Evolutionary conservation across 2,113 vertebrate genomes (phyloP), one percentile per base, ranked within the genome.

Genomic region (Planiliza haematocheilus): DNA sequence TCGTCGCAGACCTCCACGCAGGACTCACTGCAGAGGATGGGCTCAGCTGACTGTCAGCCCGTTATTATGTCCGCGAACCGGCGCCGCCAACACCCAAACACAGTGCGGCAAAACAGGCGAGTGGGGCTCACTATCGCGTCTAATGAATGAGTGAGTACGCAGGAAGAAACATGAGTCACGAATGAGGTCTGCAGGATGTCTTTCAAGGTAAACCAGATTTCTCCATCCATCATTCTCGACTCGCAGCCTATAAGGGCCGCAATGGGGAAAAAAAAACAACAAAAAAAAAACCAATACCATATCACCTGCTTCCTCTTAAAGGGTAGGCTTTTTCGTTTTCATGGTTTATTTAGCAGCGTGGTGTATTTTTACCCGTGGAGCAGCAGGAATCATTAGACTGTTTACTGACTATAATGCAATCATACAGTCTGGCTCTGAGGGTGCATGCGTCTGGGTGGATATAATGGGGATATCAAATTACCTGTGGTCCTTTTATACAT

Each of bases 151-250:
- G 61, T 74, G 70, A 71, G 69, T 66, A 8, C 70, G 52, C 62
- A 12, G 71, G 55, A 52, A 72, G 42, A 70, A 71, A 34, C 65
- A 92, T 94, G 91, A 93, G 80, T 91, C 89, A 87, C 85, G 72
- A 59, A 11, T 93, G 86, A 93, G 59, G 76, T 75, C 79, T 77
- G 76, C 88, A 80, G 69, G 61, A 94, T 94, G 94, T 94, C 93
- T 81, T 93, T 94, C 63, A 94, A 94, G 94, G 94, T 94, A 93
- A 93, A 72, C 12, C 43, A 16, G 46, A 41, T 20, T 60, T 77
- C 57, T 81, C 12, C 72, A 16, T 72, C 49, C 79, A 10, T 74
- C 70, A 17, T 38, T 50, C 56, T 38, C 10, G 14, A 18, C 59
- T 61, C 38, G 36, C 51, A 45, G 52, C n/a, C 56, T 0, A 17